These are phyloP conservation scores for Pseudomugil tenellus DNA, from an alignment of 2,797 vertebrate genomes.

Conservation along the genomic window DNA sequence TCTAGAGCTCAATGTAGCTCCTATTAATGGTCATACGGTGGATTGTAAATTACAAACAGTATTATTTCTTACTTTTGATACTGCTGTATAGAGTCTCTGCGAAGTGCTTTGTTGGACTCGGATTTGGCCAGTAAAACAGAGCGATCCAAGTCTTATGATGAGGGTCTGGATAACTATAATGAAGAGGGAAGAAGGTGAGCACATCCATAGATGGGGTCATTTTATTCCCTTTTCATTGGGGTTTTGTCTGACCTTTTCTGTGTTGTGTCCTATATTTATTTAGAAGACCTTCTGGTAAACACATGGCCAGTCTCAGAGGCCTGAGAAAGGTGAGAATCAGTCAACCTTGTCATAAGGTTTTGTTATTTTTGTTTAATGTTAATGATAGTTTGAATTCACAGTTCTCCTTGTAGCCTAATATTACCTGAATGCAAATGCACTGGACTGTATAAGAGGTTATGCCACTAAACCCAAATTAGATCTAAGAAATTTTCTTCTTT, in stretches of 20 bases:
- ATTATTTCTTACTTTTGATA: neutral
- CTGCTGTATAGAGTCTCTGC: conserved; percentile 85
- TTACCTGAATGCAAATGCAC: neutral
- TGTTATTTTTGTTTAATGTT: neutral
- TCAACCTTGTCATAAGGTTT: neutral
- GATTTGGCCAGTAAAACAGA: conserved; percentile 89
- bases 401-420: too few relatives aligned
- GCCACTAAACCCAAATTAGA: neutral
- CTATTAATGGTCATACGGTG: neutral
- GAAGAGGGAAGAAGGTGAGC: conserved; percentile 92
- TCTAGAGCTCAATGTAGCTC: neutral
- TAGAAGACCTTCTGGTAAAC: conserved; percentile 86
- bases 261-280: conserved; percentile 4
- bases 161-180: conserved; percentile 95
- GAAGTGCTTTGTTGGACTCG: conserved; percentile 88
- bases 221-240: neutral
- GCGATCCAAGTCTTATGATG: conserved; percentile 95
- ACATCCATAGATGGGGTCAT: neutral
- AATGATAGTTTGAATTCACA: neutral
- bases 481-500: neutral
- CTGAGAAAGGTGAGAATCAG: conserved; percentile 88
- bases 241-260: neutral
- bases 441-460: neutral
- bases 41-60: neutral
- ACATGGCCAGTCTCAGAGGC: conserved; percentile 88